Base-by-base conservation (phyloP, 2,797 vertebrate species). In the Alauda arvensis region DNA sequence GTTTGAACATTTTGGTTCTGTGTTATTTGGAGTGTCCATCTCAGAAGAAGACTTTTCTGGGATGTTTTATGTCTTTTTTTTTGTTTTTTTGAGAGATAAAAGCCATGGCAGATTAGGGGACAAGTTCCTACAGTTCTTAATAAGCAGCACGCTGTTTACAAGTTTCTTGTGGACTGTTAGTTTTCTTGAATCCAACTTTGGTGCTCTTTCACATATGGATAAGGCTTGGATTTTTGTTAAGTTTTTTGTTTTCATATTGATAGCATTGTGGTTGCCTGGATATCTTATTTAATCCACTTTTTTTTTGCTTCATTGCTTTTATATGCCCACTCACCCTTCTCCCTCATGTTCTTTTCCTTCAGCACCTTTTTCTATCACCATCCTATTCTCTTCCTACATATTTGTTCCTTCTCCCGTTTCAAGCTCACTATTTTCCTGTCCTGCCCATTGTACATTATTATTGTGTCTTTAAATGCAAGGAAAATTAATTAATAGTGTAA, bases 281-380 rank as follows among this genome's bases (percentile, higher is more conserved):
- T 65, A 53, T 10, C 5, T 0, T 77, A 55, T 48, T 85, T 51
- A 53, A 37, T 19, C 1, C 3, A 12, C 51, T 85, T 84, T 63
- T 53, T 79, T 70, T 56, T 49, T 26, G 5, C 4, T 48, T 66
- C 4, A 16, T 4, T 63, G 7, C 3, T 85, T 82, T 77, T 51
- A 23, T 6, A 60, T 53, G 3, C 1, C 4, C 1, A 3, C 3
- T 34, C 13, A 45, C 2, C 3, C 2, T 80, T 49, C 13, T 51
- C 6, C 33, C 2, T 25, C 18, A 23, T 9, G 2, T 40, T 83
- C 25, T 31, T 61, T 24, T 10, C 57, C 18, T 78, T 90, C 52
- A 72, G 11, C 16, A 51, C 3, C 19, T 19, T 51, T 34, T 83
- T 66, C 10, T 77, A 7, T 13, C n/a, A 25, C 13, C 6, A 9